Evolutionary conservation across 2,113 vertebrate species (phyloP).

Genomic region (Aythya baeri): DNA sequence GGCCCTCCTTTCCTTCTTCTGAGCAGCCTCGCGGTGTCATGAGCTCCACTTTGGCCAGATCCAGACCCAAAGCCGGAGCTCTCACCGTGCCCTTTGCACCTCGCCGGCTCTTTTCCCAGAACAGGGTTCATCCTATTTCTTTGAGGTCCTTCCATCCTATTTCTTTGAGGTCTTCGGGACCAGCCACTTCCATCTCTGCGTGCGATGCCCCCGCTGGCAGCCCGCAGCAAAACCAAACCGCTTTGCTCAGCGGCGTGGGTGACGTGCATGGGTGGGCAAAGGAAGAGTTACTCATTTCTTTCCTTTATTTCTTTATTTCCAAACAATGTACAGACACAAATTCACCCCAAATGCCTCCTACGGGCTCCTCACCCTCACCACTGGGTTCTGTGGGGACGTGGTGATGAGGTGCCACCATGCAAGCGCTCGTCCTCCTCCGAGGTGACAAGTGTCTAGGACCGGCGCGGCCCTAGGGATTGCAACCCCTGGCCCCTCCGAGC

Average conservation of each 20-base stretch:
- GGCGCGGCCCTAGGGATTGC: neutral
- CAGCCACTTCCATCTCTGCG: accelerated
- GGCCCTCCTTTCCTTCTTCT: neutral
- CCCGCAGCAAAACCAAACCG: neutral
- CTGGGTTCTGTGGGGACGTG: too few relatives aligned
- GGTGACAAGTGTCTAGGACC: neutral
- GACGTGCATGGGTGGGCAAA: accelerated
- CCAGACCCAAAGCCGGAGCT: neutral
- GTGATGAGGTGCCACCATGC: neutral
- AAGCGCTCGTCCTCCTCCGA: too few relatives aligned
- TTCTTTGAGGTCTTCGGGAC: neutral
- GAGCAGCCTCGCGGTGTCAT: neutral
- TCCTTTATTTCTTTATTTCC: too few relatives aligned
- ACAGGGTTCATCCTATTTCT: too few relatives aligned
- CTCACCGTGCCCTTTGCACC: accelerated
- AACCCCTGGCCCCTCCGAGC: neutral
- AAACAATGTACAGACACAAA: too few relatives aligned
- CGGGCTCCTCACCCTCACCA: too few relatives aligned
- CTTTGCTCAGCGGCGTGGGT: accelerated
- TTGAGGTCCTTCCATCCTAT: neutral
- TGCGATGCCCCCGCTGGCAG: neutral
- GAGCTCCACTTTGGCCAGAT: neutral
- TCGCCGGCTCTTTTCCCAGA: neutral
- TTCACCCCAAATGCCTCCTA: neutral
- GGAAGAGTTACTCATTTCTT: too few relatives aligned